Percentiles rank a stretch among this genome's conserved stretches.
Conservation (phyloP, 2,888 invertebrate genomes). For the Meganola albula region DNA sequence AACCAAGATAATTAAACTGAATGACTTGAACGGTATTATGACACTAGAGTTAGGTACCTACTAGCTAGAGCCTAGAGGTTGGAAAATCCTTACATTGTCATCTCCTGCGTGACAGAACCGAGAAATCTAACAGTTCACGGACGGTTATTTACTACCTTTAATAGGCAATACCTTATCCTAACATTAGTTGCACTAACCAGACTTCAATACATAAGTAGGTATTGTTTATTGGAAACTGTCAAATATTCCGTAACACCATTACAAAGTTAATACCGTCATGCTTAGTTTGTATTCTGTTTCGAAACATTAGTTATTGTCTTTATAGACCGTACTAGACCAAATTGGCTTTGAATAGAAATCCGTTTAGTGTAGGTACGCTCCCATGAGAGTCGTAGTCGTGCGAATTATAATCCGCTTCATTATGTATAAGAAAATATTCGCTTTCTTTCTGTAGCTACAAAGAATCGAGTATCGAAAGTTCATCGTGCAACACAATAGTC, state of each 20-base stretch:
- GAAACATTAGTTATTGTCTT: conserved; percentile 46
- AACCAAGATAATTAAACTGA: not conserved
- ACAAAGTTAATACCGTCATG: conserved; percentile 33
- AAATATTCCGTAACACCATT: conserved; percentile 30
- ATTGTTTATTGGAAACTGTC: conserved; percentile 23
- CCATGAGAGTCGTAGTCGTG: conserved; percentile 53
- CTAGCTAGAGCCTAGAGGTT: too few relatives aligned
- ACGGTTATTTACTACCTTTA: conserved; percentile 17
- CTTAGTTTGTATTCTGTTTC: conserved; percentile 35
- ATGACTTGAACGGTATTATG: not conserved
- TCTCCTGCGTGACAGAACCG: conserved; percentile 2
- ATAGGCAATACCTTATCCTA: too few relatives aligned
- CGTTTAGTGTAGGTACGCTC: conserved; percentile 39
- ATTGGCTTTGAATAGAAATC: conserved; percentile 37
- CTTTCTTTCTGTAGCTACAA: conserved; percentile 57
- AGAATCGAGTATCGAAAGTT: conserved; percentile 59
- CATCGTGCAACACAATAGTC: conserved; percentile 54
- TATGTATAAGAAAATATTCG: conserved; percentile 55
- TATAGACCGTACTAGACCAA: conserved; percentile 33
- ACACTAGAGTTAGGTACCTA: too few relatives aligned
- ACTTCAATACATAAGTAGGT: conserved; percentile 17
- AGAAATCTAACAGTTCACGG: conserved; percentile 18
- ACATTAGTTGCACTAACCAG: conserved; percentile 14
- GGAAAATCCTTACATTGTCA: too few relatives aligned
- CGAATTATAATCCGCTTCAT: conserved; percentile 61